A percentile compares a stretch with the other conserved stretches of the same genome.
phyloP scores from a whole-genome alignment of 1,140 invertebrate species.

The Danaus melanippus region DNA sequence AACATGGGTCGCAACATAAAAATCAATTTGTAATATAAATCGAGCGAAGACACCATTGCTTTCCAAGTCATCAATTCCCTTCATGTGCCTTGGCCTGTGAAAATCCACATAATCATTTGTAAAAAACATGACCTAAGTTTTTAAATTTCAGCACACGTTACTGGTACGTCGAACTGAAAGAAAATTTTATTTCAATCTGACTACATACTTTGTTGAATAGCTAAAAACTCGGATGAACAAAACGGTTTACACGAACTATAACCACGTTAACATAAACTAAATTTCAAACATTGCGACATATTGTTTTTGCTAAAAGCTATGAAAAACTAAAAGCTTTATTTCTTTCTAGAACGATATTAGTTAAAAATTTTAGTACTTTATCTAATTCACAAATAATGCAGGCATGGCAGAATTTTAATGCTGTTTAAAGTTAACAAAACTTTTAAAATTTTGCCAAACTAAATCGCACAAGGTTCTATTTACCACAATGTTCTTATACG shows the following conservation, averaged over 20 bases:
- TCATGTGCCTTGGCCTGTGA: conserved; percentile 54
- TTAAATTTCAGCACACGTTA: conserved; percentile 37
- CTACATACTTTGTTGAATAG: conserved; percentile 10
- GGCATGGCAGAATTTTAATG: too few relatives aligned
- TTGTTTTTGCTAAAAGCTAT: too few relatives aligned
- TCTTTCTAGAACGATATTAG: too few relatives aligned
- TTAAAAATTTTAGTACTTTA: too few relatives aligned
- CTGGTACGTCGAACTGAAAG: conserved; percentile 22
- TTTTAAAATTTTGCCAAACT: too few relatives aligned
- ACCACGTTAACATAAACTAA: conserved; percentile 5
- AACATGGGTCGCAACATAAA: conserved; percentile 44
- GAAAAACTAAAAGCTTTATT: too few relatives aligned
- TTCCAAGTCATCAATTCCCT: conserved; percentile 61
- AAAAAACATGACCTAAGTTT: conserved; percentile 41
- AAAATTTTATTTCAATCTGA: conserved; percentile 25
- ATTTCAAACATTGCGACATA: too few relatives aligned
- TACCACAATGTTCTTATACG: conserved; percentile 23
- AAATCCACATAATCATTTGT: conserved; percentile 40
- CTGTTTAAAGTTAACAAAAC: too few relatives aligned
- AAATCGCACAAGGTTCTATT: neutral
- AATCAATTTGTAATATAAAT: conserved; percentile 68
- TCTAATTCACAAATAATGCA: too few relatives aligned
- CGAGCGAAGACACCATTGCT: conserved; percentile 57
- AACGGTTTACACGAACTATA: conserved; percentile 11
- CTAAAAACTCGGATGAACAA: conserved; percentile 15